Conservation (phyloP, 2,888 invertebrate genomes). For the Pyrgus malvae region DNA sequence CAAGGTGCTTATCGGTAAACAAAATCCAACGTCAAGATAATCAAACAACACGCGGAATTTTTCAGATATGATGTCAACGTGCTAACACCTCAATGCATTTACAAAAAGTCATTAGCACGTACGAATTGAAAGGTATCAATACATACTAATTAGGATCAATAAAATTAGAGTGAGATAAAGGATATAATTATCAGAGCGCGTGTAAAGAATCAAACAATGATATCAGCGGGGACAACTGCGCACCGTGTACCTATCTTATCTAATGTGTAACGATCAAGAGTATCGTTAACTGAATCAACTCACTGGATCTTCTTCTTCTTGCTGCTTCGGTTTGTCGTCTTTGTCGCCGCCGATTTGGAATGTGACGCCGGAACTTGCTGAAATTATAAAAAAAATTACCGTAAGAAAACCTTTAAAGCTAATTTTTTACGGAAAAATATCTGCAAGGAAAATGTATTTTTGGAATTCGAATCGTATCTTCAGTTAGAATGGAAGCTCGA, state of each 20-base stretch:
- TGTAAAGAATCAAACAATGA: slow-evolving; percentile 40
- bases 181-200: slow-evolving; percentile 22
- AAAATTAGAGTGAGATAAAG: slow-evolving; percentile 23
- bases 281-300: slow-evolving; percentile 43
- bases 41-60: neutral
- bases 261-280: slow-evolving; percentile 29
- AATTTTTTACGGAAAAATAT: too few species aligned
- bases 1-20: neutral
- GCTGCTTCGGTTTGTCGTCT: slow-evolving; percentile 80
- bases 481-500: too few species aligned
- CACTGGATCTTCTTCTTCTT: slow-evolving; percentile 80
- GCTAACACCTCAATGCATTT: neutral
- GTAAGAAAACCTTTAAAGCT: too few species aligned
- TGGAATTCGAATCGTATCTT: too few species aligned
- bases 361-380: slow-evolving; percentile 83
- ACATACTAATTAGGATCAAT: slow-evolving; percentile 1
- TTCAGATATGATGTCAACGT: neutral
- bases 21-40: too few species aligned
- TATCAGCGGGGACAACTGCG: slow-evolving; percentile 36
- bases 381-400: slow-evolving; percentile 36
- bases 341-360: slow-evolving; percentile 86
- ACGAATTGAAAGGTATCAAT: neutral
- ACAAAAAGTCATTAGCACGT: neutral
- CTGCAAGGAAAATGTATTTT: too few species aligned
- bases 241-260: slow-evolving; percentile 40